Evolutionary conservation across 2,888 invertebrate species (phyloP), one percentile per base, ranked within the genome.

Genomic region (Lithosia quadra): DNA sequence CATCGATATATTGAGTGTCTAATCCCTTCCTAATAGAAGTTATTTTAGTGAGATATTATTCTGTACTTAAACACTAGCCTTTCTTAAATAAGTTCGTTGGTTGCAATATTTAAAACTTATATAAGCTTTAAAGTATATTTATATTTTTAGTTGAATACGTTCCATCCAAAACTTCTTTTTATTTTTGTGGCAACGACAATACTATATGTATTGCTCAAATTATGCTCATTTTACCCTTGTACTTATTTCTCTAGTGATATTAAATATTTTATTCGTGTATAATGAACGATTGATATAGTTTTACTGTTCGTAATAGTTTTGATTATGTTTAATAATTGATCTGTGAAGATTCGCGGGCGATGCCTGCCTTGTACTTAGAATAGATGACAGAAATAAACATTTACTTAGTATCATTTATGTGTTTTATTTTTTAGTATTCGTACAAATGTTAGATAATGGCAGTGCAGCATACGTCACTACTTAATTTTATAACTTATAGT

Each of bases 361-460:
- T 70, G 86, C 85, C 88, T 84, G 89, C 82, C 84, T 86, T 90
- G 88, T 91, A 90, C 88, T 90, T 93, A 93, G 91, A 84, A 90
- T 93, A 92, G 89, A 89, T 85, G 83, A 91, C 90, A 90, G 85
- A 79, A 93, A 92, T 94, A 94, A 93, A 94, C 88, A 89, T 91
- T 93, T 92, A 93, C 89, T 90, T 94, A 94, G 94, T 90, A 91
- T 89, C 84, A 80, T 76, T 36, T 63, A 71, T 43, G 72, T 72
- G 90, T 90, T 89, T 84, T 80, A 86, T 87, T 81, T 76, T 65
- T 43, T 49, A 65, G 39, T 63, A 22, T 56, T 22, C 24, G 21
- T 34, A 55, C 53, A 67, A 24, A 64, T 62, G 36, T 22, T 36
- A 33, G 53, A 63, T 22, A 62, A 58, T 67, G 24, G 24, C 58